Base-by-base conservation (phyloP, 2,113 vertebrate species). In the Leptodactylus fuscus region DNA sequence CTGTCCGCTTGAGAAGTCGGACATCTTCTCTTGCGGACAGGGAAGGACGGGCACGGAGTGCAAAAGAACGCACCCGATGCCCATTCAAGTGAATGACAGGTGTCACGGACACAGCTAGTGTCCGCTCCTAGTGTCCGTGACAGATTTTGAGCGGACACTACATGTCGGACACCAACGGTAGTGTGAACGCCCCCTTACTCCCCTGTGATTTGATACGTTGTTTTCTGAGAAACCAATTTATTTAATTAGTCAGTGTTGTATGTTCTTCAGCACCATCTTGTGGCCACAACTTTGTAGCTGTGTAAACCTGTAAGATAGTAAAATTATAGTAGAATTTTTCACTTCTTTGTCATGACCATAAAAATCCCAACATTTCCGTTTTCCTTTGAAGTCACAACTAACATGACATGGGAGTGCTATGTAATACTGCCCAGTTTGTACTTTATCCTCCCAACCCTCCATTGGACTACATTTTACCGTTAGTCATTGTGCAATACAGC, bases 231-330 rank as follows among this genome's bases (percentile, higher is more conserved):
- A n/a, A n/a, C n/a, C n/a, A n/a, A n/a, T n/a, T n/a, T n/a, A n/a
- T n/a, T n/a, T n/a, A n/a, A n/a, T n/a, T n/a, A 49, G n/a, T n/a
- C 58, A 29, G 9, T 22, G 1, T 76, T 51, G 29, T 53, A 49
- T 22, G 6, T 36, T 44, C 36, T 80, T 41, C n/a, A 80, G 53
- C 48, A 27, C 77, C 77, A 62, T 38, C 77, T 80, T 62, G 77
- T 62, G 77, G 77, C 48, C 4, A 34, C 3, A 4, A 75, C n/a
- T 4, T 5, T 5, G 16, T 34, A 24, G 20, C 4, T 48, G 12
- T 27, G 44, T 29, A 2, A 16, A 48, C 2, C 13, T 53, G 18
- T 34, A n/a, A 38, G 11, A n/a, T 13, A 24, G 20, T n/a, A 16
- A 78, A 53, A 11, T 4, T 34, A 36, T 6, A 20, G 27, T 32